phyloP scores from a whole-genome alignment of 2,113 vertebrate genomes.

The Gallinago jamesoni region DNA sequence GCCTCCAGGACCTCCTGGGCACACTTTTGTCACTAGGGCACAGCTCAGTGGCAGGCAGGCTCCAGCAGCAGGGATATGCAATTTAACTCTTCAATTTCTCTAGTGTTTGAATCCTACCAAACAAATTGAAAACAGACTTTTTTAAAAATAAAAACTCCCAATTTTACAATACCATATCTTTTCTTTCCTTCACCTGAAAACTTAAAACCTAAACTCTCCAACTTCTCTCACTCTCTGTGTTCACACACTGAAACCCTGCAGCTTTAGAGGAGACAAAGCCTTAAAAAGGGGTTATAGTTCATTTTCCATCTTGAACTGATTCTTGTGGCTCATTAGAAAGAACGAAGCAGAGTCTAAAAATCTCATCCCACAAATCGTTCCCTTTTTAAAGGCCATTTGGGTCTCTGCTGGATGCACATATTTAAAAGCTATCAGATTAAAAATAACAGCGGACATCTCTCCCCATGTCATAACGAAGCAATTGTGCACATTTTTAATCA shows the following conservation, averaged over 20 bases:
- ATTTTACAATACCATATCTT: background rate
- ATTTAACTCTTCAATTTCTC: background rate
- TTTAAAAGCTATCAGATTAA: conserved; percentile 53
- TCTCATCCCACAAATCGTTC: background rate
- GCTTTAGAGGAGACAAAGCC: background rate
- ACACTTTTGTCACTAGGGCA: background rate
- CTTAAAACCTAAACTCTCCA: background rate
- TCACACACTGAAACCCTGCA: background rate
- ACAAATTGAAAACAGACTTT: background rate
- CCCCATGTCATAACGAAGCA: conserved; percentile 34
- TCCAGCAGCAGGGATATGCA: background rate
- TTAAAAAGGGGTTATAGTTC: background rate
- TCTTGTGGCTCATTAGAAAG: background rate
- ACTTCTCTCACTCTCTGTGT: background rate
- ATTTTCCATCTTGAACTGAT: background rate
- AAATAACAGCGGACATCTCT: conserved; percentile 31
- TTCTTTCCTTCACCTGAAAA: background rate
- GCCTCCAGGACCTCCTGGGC: background rate
- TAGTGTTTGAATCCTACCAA: background rate
- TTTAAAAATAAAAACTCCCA: background rate
- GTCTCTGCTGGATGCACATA: conserved; percentile 27
- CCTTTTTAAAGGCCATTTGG: conserved; percentile 20
- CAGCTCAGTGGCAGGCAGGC: background rate
- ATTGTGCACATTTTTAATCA: conserved; percentile 58
- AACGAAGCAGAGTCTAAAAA: background rate